A percentile compares a stretch with the other conserved stretches of the same genome.
phyloP scores from a whole-genome alignment of 1,140 invertebrate genomes.

The Agraylea sexmaculata region DNA sequence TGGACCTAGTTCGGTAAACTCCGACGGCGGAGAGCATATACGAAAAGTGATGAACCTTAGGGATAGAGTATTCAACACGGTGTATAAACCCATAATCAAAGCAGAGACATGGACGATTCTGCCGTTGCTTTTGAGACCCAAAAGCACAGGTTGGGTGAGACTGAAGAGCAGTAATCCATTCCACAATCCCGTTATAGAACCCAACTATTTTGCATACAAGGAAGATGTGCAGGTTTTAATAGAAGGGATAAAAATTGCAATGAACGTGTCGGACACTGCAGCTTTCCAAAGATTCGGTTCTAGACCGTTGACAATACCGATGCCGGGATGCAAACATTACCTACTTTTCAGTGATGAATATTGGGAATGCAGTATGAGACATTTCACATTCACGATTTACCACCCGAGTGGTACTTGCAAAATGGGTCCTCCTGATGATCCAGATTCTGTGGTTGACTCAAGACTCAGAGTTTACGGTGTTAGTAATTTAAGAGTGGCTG shows the following conservation, averaged over 20 bases:
- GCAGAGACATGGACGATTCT: constrained; percentile 76
- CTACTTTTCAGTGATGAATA: constrained; percentile 69
- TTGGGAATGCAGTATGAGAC: constrained; percentile 70
- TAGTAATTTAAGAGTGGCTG: constrained; percentile 57
- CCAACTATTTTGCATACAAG: constrained; percentile 77
- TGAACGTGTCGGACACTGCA: constrained; percentile 63
- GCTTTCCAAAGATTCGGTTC: constrained; percentile 74
- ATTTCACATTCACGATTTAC: constrained; percentile 78
- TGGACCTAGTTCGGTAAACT: constrained; percentile 67
- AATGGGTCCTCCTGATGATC: constrained; percentile 69
- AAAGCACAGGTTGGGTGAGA: constrained; percentile 70
- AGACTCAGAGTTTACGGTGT: constrained; percentile 62
- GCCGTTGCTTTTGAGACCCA: constrained; percentile 66
- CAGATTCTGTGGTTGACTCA: constrained; percentile 69
- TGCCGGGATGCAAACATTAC: constrained; percentile 66
- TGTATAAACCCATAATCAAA: constrained; percentile 68
- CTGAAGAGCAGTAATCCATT: constrained; percentile 67
- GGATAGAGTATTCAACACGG: constrained; percentile 70
- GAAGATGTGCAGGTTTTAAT: constrained; percentile 64
- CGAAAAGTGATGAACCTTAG: constrained; percentile 61
- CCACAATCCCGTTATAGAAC: constrained; percentile 75
- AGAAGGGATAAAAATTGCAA: constrained; percentile 71
- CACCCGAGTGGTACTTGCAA: constrained; percentile 76
- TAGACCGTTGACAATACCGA: constrained; percentile 59
- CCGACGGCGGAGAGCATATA: constrained; percentile 65